These are phyloP conservation scores for Brachionus plicatilis DNA, from an alignment of 1,140 invertebrate genomes.

Conservation along the genomic window DNA sequence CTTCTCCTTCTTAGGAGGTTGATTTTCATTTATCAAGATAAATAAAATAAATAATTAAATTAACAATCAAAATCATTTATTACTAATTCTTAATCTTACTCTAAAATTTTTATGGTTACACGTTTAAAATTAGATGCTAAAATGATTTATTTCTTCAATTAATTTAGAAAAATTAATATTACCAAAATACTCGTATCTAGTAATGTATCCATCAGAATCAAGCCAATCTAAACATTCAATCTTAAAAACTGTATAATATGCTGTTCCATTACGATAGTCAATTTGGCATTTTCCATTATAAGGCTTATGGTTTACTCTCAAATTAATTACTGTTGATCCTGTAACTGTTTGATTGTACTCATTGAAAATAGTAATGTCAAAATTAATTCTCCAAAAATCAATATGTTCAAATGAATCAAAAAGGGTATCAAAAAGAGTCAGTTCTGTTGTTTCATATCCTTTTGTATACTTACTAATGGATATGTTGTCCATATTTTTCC, in stretches of 20 bases:
- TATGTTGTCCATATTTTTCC: background rate
- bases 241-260: background rate
- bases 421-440: background rate
- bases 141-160: no score
- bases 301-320: background rate
- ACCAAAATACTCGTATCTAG: conserved; percentile 16
- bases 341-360: background rate
- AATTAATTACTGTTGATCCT: background rate
- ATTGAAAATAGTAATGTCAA: background rate
- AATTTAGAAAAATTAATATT: background rate
- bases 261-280: background rate
- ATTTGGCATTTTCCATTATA: background rate
- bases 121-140: no score
- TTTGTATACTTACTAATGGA: background rate
- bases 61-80: no score
- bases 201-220: background rate
- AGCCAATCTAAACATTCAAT: conserved; percentile 6
- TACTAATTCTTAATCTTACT: no score
- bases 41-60: no score
- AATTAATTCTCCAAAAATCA: background rate
- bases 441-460: background rate
- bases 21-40: no score
- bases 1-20: no score
- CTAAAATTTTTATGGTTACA: no score
- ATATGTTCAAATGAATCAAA: background rate